phyloP scores from a whole-genome alignment of 1,140 invertebrate genomes.

The Tetramorium parvispinum region DNA sequence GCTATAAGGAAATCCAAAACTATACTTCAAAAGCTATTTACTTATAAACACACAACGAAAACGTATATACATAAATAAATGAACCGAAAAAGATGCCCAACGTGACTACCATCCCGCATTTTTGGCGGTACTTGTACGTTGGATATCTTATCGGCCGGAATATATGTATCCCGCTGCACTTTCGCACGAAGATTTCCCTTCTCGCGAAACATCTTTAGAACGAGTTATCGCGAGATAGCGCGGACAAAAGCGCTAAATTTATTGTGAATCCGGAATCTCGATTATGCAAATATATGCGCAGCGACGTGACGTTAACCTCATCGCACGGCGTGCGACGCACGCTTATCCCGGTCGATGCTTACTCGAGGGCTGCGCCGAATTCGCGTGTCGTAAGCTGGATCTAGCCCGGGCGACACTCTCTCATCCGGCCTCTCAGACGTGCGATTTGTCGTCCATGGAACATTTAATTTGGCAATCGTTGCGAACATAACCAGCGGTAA shows the following conservation, averaged over 20 bases:
- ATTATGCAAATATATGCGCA: background rate
- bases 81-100: background rate
- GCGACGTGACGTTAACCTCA: background rate
- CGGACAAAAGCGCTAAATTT: background rate
- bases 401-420: too few relatives aligned
- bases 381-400: background rate
- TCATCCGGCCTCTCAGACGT: background rate
- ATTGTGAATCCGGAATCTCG: background rate
- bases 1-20: background rate
- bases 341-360: background rate
- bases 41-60: background rate
- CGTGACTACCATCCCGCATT: background rate
- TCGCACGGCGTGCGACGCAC: background rate
- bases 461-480: slow-evolving; percentile 13
- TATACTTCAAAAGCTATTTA: too few relatives aligned
- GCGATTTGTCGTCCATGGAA: background rate
- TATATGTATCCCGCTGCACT: too few relatives aligned
- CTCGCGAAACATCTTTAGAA: background rate
- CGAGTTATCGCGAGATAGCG: too few relatives aligned
- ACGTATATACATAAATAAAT: background rate
- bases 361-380: background rate
- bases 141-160: background rate
- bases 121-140: background rate
- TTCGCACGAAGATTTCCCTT: too few relatives aligned
- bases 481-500: slow-evolving; percentile 28